Percentiles rank a stretch among this genome's conserved stretches.
These are phyloP conservation scores for Phenganax stokvisi DNA, from an alignment of 92 coral and sea anemone genomes.

Conservation along the genomic window DNA sequence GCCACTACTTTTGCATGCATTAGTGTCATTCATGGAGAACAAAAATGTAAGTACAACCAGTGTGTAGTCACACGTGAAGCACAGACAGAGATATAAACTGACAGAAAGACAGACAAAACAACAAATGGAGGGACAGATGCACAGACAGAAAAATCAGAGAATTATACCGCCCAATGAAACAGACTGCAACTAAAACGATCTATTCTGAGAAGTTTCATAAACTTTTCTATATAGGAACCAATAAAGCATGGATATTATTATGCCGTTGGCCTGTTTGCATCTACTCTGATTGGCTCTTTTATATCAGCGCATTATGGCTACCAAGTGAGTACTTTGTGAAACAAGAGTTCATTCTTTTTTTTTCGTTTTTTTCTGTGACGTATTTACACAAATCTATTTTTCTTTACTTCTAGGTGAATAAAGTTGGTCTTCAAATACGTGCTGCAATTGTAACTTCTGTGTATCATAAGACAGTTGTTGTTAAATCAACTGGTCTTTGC, in stretches of 20 bases:
- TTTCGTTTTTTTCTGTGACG: neutral
- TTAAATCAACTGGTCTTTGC: constrained; percentile 64
- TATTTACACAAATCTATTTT: neutral
- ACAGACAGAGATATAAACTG: neutral
- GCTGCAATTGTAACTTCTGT: constrained; percentile 89
- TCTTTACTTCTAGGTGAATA: constrained; percentile 62
- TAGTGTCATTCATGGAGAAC: constrained; percentile 95
- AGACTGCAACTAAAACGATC: too few species aligned
- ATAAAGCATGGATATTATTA: constrained; percentile 84
- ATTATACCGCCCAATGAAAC: too few species aligned
- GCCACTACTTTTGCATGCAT: constrained; percentile 82
- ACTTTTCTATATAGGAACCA: constrained; percentile 62
- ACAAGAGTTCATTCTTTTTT: neutral
- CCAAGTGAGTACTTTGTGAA: constrained; percentile 50
- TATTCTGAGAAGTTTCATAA: too few species aligned
- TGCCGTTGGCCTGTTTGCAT: constrained; percentile 68
- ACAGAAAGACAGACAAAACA: neutral
- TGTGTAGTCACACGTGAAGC: neutral
- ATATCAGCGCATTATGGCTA: constrained; percentile 75
- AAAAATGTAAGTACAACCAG: constrained; percentile 50
- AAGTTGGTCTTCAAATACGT: constrained; percentile 84
- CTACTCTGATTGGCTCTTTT: constrained; percentile 65
- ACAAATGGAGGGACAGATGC: neutral
- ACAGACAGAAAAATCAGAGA: neutral
- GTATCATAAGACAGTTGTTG: constrained; percentile 73